Base-by-base conservation (phyloP, 2,888 invertebrate species). In the Venusia cambrica region DNA sequence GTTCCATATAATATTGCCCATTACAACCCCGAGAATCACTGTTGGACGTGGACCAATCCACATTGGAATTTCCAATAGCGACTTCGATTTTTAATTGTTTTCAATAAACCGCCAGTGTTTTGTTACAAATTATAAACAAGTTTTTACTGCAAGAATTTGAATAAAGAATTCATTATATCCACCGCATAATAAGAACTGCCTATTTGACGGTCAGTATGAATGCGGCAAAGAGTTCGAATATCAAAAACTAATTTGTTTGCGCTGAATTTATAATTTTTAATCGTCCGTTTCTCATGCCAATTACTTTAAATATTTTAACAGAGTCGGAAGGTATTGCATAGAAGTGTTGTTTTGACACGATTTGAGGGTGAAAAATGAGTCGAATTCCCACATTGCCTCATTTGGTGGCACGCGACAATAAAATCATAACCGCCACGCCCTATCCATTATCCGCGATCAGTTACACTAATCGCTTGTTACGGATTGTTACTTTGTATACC, bases 391-490 rank as follows among this genome's bases (percentile, higher is more conserved):
- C 35, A 40, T 30, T 8, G 25, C 30, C 35, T 40, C 40, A 40
- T 35, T 35, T 37, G 19, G 14, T 13, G 40, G 41, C 48, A 51
- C 47, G 47, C 50, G 47, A 45, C 48, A 40, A 44, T 30, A 40
- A 38, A 41, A 44, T 51, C 47, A 51, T 51, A 51, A 62, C 73
- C 64, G 62, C 51, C 60, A 68, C 77, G 70, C 83, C 79, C 80
- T 68, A 64, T 56, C 78, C 75, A 81, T 84, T 83, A 83, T 77
- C 76, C 74, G 67, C 72, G 76, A 78, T 77, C 80, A 76, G 81
- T 72, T 81, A 81, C 79, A 78, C 81, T 84, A 83, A 85, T 85
- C 84, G 83, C 75, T 77, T 80, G 76, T 84, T 84, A 84, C n/a
- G n/a, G 65, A 63, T 61, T 63, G 77, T 81, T 76, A 80, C 78